Base-by-base conservation (phyloP, 2,888 invertebrate species). In the Julus scanicus region DNA sequence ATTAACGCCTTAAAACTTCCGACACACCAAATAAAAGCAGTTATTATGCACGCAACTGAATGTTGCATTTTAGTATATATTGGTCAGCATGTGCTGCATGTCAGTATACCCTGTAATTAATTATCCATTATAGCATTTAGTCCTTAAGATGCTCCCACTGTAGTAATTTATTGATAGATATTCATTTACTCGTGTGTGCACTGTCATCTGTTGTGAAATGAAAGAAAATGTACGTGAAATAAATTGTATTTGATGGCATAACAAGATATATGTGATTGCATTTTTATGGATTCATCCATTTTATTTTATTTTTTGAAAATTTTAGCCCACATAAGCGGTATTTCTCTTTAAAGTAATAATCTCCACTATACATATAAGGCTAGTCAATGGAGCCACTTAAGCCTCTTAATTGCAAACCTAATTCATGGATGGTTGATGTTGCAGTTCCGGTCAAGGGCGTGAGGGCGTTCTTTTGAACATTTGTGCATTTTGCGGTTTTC, bases 1-100 rank as follows among this genome's bases (percentile, higher is more conserved):
- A 63, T 63, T 63, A n/a, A 63, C 63, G 63, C n/a, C 63, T 63
- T 63, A 63, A 63, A 63, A 63, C 63, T 63, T 63, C n/a, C n/a
- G 63, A 53, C 53, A 17, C 63, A n/a, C 17, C 17, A n/a, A 63
- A 63, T 63, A 53, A 53, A 53, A 53, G 53, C 53, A 53, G 53
- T 53, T 53, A 53, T 15, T 53, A 53, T 53, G 53, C 53, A 53
- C 53, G 53, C 53, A 53, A 53, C 53, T 53, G 2, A 15, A 53
- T 53, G 53, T 53, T 53, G 13, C 11, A 53, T 53, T 53, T 53
- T 53, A 8, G 15, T 44, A 44, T 44, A 44, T 5, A 44, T 3
- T 44, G 44, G 44, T 44, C 44, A 44, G 44, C 44, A n/a, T n/a
- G n/a, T n/a, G n/a, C n/a, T n/a, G 53, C 53, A 15, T 53, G 53